Base-by-base conservation (phyloP, 1,140 invertebrate genomes). In the Hycleus phaleratus region DNA sequence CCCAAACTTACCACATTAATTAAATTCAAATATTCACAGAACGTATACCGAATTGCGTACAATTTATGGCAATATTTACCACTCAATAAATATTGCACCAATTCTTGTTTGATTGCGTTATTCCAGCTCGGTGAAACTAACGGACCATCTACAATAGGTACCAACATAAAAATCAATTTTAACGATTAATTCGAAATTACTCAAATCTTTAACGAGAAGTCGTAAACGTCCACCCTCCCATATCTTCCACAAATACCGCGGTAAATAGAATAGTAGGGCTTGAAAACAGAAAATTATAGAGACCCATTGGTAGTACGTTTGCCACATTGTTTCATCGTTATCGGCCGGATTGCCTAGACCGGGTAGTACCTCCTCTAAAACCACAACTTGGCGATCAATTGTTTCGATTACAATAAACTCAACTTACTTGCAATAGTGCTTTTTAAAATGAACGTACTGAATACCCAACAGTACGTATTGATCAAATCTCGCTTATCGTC, bases 231-330 rank as follows among this genome's bases (percentile, higher is more conserved):
- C 83, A 32, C 82, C 85, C 75, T 91, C 88, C 80, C 83, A 85
- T 3, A 78, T 78, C 66, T 88, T 90, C 88, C 88, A 92, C 1
- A 91, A 63, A 68, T 84, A 88, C 1, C 82, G 77, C 0, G 88
- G 88, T 32, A 85, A 71, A 67, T 87, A 88, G 68, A 90, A 90
- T 11, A 87, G 68, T 11, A 85, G 75, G 10, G 87, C 83, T 76
- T 95, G 90, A 25, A 93, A 80, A 12, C 91, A 81, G 24, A 93
- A 76, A 3, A 91, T 80, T 63, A 93, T 82, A 43, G 87, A 87
- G 1, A 93, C 86, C 90, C 90, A 94, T 74, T 94, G 91, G 72
- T 94, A 95, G 74, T 94, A 94, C 44, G 85, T 85, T 59, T 90
- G 83, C 65, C 84, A 83, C 24, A 81, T 77, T 63, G 82, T 76